A percentile compares a stretch with the other conserved stretches of the same genome.
phyloP scores from a whole-genome alignment of 2,797 vertebrate species.

The Sebastes jordani region DNA sequence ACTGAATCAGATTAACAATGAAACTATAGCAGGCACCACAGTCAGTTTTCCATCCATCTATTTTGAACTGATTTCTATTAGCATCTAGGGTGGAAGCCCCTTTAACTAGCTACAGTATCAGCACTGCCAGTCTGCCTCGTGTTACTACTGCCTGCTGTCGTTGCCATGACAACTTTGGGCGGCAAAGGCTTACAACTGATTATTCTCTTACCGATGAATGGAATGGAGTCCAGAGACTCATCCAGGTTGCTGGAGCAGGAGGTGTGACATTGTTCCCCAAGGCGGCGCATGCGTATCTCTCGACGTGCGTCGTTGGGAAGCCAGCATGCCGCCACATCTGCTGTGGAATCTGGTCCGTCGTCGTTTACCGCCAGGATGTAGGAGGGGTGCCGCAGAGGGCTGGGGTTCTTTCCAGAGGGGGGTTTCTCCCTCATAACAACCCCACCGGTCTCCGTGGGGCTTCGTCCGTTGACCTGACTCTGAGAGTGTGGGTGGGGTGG shows the following conservation, averaged over 20 bases:
- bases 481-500: conserved; percentile 61
- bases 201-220: conserved; percentile 93
- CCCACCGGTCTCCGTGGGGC: conserved; percentile 44
- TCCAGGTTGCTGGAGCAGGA: conserved; percentile 90
- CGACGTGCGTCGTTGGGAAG: conserved; percentile 94
- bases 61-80: conserved; percentile 19
- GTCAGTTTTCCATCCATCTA: background rate
- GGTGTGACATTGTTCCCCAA: conserved; percentile 88
- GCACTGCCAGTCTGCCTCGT: conserved; percentile 16
- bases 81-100: background rate
- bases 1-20: conserved; percentile 25
- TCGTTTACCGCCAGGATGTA: conserved; percentile 96
- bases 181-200: conserved; percentile 22
- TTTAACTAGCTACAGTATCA: conserved; percentile 17
- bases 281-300: conserved; percentile 92
- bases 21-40: conserved; percentile 1
- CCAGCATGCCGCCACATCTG: conserved; percentile 88
- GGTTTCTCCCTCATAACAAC: conserved; percentile 92
- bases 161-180: conserved; percentile 69
- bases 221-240: conserved; percentile 96
- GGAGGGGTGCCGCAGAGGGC: conserved; percentile 93
- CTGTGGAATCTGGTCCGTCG: conserved; percentile 76
- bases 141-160: conserved; percentile 43
- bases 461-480: conserved; percentile 72
- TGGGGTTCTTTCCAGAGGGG: conserved; percentile 82